Base-by-base conservation (phyloP, 92 coral and sea anemone genomes). In the Anthopleura xanthogrammica region DNA sequence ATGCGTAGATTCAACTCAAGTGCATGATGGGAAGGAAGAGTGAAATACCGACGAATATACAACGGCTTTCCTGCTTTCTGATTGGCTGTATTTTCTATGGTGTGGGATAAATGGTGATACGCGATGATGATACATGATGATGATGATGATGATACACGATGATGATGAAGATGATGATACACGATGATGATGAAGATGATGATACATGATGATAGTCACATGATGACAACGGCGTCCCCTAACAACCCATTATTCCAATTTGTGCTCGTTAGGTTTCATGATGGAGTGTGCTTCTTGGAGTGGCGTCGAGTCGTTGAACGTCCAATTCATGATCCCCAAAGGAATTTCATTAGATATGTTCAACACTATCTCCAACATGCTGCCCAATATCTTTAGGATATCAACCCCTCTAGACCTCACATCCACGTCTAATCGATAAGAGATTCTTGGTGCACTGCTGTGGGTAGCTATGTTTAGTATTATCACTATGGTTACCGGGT, bases 251-350 rank as follows among this genome's bases (percentile, higher is more conserved):
- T 20, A 12, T n/a, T 62, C 76, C 42, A 11, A 19, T 56, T 42
- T 66, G 9, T 41, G 22, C 16, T 52, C 43, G 29, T n/a, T 66
- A 95, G 98, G 98, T 43, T 91, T 95, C 55, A 95, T 95, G 97
- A 95, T 95, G 98, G 98, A 95, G 39, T 95, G 98, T 80, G 90
- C 94, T 16, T 82, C 93, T 57, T 95, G 98, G 98, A 95, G 98
- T 72, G 98, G 98, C 41, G 93, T 97, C 12, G 98, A 93, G 77
- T 92, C 98, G 20, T 91, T 95, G 81, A 93, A 94, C 42, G 90
- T 95, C 46, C 98, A 95, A 91, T 95, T 95, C 85, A 89, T 95
- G 97, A 90, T 92, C 62, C 98, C 98, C 2, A 93, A 95, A 94
- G 98, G 95, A 46, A 95, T 95, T 68, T 93, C 97, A 76, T 91